Percentiles rank a stretch among this genome's conserved stretches.
Conservation (phyloP, 2,797 vertebrate genomes). For the Florisuga fusca region DNA sequence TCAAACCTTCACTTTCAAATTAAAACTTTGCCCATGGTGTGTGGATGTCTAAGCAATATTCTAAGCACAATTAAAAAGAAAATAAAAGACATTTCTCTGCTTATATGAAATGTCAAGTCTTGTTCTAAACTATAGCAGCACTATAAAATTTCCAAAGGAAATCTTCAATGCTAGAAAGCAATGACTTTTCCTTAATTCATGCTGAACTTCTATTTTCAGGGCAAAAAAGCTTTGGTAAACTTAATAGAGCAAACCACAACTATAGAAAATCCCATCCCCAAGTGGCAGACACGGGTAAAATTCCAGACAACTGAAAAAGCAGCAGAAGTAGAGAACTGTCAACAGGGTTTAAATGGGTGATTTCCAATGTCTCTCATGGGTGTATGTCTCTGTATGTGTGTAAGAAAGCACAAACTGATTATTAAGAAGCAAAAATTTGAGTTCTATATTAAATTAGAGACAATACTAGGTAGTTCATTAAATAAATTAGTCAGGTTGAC, state of each 20-base stretch:
- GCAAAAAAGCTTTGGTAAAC: neutral
- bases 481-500: neutral
- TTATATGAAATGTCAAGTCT: neutral
- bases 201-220: neutral
- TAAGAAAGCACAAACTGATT: neutral
- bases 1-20: neutral
- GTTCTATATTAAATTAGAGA: neutral
- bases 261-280: neutral
- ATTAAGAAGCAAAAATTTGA: neutral
- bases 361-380: neutral
- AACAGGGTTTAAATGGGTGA: neutral
- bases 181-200: neutral
- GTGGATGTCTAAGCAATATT: neutral
- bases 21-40: neutral
- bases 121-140: neutral
- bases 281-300: neutral
- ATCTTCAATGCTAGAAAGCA: neutral
- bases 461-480: neutral
- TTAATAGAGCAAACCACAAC: neutral
- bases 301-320: neutral
- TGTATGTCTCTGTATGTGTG: neutral
- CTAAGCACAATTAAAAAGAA: no score
- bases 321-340: neutral
- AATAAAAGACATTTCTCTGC: neutral
- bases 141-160: neutral